Evolutionary conservation across 2,797 vertebrate species (phyloP), one percentile per base, ranked within the genome.

Genomic region (Schizothorax lantsangensis): DNA sequence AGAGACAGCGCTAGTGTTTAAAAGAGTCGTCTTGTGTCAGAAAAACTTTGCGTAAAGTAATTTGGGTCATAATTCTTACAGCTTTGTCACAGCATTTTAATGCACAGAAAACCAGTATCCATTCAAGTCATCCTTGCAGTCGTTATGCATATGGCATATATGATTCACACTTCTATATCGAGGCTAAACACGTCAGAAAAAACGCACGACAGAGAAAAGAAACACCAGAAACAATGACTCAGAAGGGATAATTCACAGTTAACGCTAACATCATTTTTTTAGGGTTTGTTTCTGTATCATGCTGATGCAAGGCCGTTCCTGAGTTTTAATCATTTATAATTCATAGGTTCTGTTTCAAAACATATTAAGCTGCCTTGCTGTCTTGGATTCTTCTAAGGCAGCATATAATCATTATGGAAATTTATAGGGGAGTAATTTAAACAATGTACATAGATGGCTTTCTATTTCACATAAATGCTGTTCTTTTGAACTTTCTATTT

Each of bases 81-180:
- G 23, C 23, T 45, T n/a, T 73, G 71, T 73, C 3, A 30, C 30
- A 54, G 33, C 75, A 57, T 47, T 74, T 40, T 45, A 47, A 57
- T 59, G 36, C 54, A 36, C 4, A 47, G 71, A 84, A 75, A 84
- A 33, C 30, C 17, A 45, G 82, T 54, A 84, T 75, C 26, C 40
- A 23, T 75, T 64, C 12, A 30, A 45, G 40, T n/a, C 19, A 12
- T 36, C 71, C 26, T 4, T 47, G 54, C 71, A 47, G 54, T 47
- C 33, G 4, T 33, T 38, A 73, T 59, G 26, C n/a, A 57, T 62
- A 47, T 33, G 17, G 19, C 12, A 21, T 15, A 62, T 62, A 62
- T 74, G 82, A 84, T 75, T 84, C 82, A 84, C 72, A 33, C 71
- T 36, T 47, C 82, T 84, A 84, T 84, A 84, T 75, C 14, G 43